These are phyloP conservation scores for Amphipoea oculea DNA, from an alignment of 2,888 invertebrate species.

Conservation along the genomic window DNA sequence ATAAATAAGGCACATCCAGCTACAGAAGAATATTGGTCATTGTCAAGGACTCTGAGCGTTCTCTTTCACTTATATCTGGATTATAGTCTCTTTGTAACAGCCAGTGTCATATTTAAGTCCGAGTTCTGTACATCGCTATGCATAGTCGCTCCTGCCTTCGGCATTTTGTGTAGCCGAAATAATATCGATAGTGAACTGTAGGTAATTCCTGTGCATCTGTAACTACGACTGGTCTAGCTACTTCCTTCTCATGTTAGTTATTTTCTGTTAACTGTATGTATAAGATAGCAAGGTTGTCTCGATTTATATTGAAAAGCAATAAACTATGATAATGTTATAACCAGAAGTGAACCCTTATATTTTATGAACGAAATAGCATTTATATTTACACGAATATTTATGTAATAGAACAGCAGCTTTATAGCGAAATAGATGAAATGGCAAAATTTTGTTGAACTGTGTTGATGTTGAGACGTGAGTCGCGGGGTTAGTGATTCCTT, in stretches of 20 bases:
- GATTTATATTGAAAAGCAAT: slow-evolving; percentile 30
- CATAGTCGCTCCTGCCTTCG: slow-evolving; percentile 12
- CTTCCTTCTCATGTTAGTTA: neutral
- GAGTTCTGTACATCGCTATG: slow-evolving; percentile 9
- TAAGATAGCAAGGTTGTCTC: slow-evolving; percentile 19
- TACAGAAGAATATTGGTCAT: neutral
- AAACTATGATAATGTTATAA: slow-evolving; percentile 7
- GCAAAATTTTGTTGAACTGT: slow-evolving; percentile 30
- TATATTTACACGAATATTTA: slow-evolving; percentile 26
- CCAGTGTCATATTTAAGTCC: neutral
- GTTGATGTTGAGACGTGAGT: slow-evolving; percentile 47
- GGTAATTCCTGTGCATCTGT: neutral
- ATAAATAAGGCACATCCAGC: neutral
- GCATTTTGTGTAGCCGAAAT: slow-evolving; percentile 18
- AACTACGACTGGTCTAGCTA: slow-evolving; percentile 1
- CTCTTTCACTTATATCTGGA: neutral
- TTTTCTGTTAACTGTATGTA: slow-evolving; percentile 13
- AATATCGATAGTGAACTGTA: slow-evolving; percentile 18
- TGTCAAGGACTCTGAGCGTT: neutral
- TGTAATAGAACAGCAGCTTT: slow-evolving; percentile 43
- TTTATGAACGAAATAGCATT: slow-evolving; percentile 50
- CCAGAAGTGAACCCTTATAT: slow-evolving; percentile 51
- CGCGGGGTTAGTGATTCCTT: slow-evolving; percentile 67
- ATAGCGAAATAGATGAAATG: neutral
- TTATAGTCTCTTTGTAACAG: neutral